A percentile compares a stretch with the other conserved stretches of the same genome.
phyloP scores from a whole-genome alignment of 2,888 invertebrate genomes.

The Drosophila incognita region DNA sequence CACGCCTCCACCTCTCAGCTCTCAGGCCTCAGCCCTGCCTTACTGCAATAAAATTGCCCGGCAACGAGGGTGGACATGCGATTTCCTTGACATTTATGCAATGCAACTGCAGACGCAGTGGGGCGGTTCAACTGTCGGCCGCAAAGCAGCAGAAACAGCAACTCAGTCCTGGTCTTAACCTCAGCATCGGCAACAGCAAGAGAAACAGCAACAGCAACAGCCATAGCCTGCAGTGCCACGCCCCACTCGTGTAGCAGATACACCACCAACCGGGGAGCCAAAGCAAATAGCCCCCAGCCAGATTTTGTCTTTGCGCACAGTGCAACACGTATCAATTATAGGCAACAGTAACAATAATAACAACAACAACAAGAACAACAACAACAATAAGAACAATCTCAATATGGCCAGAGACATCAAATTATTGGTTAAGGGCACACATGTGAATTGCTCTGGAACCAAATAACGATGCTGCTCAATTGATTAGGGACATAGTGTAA shows the following conservation, averaged over 20 bases:
- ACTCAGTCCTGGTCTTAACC: conserved; percentile 20
- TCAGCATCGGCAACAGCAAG: conserved; percentile 1
- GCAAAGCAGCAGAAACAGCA: conserved; percentile 11
- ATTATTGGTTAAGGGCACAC: conserved; percentile 50
- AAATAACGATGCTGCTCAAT: conserved; percentile 24
- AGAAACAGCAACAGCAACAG: conserved; percentile 3
- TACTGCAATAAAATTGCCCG: conserved; percentile 65
- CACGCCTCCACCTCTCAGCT: conserved; percentile 38
- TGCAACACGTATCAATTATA: conserved; percentile 80
- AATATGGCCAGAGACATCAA: conserved; percentile 63
- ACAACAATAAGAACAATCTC: conserved; percentile 35
- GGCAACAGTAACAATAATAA: conserved; percentile 32
- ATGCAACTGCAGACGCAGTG: conserved; percentile 70
- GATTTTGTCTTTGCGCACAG: conserved; percentile 80
- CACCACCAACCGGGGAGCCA: conserved; percentile 51
- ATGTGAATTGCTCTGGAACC: conserved; percentile 20
- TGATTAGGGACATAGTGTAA: conserved; percentile 6
- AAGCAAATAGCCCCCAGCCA: conserved; percentile 77
- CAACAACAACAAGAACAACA: conserved; percentile 21
- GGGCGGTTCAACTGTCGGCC: conserved; percentile 61
- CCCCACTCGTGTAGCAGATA: conserved; percentile 69
- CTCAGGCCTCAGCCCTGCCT: conserved; percentile 38
- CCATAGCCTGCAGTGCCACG: conserved; percentile 53
- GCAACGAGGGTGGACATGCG: conserved; percentile 81
- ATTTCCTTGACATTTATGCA: conserved; percentile 81